Evolutionary conservation across 1,140 invertebrate genomes (phyloP).

Genomic region (Trissolcus basalis): DNA sequence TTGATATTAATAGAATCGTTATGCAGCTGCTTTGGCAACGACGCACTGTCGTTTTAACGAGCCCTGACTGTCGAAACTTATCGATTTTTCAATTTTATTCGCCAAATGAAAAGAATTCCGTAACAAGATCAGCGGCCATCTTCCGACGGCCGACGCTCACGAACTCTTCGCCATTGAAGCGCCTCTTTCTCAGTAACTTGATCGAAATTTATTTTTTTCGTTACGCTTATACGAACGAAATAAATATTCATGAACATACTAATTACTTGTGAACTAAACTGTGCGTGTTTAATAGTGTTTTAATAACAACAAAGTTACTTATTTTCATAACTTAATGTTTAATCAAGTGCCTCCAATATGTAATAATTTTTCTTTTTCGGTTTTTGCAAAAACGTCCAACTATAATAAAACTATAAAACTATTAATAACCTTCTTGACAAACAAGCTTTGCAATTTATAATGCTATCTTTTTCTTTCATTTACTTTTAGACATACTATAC

Average conservation of each 20-base stretch:
- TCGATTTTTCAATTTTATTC: conserved; percentile 70
- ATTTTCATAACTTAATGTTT: too few species aligned
- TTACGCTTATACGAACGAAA: not conserved
- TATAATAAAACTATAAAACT: too few species aligned
- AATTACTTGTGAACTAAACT: not conserved
- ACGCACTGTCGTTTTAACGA: conserved; percentile 69
- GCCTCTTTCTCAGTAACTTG: not conserved
- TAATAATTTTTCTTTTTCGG: not conserved
- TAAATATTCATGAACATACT: not conserved
- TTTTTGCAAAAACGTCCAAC: conserved; percentile 1
- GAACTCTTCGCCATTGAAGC: conserved; percentile 54
- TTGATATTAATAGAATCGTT: conserved; percentile 71
- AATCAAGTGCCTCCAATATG: too few species aligned
- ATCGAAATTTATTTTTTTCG: too few species aligned
- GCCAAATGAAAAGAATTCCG: conserved; percentile 61
- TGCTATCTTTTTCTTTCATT: too few species aligned
- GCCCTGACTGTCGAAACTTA: conserved; percentile 68
- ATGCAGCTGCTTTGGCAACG: conserved; percentile 60
- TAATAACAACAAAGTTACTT: too few species aligned
- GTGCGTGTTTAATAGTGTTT: not conserved
- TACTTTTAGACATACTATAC: too few species aligned
- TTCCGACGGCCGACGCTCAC: conserved; percentile 70
- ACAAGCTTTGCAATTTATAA: not conserved
- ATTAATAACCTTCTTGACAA: too few species aligned
- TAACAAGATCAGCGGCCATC: conserved; percentile 61